These are phyloP conservation scores for Syrista parreyssii DNA, from an alignment of 2,888 invertebrate genomes.

Conservation along the genomic window DNA sequence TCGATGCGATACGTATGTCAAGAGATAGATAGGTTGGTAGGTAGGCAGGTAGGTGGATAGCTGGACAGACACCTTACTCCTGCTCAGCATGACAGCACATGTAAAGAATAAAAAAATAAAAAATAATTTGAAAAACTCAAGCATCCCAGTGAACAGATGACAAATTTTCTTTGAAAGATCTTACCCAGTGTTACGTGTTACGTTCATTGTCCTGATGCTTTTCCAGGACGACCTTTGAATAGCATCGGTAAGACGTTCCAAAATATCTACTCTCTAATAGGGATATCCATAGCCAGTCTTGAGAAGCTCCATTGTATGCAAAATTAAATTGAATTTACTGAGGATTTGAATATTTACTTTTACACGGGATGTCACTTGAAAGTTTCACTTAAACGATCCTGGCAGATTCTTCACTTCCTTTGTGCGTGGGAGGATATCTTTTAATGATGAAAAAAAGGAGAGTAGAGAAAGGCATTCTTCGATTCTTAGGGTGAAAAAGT, in stretches of 20 bases:
- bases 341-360: neutral
- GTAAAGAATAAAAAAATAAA: neutral
- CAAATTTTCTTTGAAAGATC: constrained; percentile 43
- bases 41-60: neutral
- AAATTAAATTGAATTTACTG: neutral
- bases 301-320: neutral
- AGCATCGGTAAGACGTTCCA: neutral
- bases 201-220: neutral
- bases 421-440: neutral
- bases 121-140: constrained; percentile 11
- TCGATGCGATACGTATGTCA: neutral
- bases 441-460: neutral
- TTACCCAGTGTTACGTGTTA: neutral
- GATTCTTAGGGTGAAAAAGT: neutral
- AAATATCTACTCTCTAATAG: neutral
- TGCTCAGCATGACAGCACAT: neutral
- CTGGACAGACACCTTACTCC: neutral
- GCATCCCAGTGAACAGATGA: constrained; percentile 14
- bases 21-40: neutral
- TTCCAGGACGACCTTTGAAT: neutral
- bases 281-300: neutral
- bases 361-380: neutral
- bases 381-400: neutral
- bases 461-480: neutral
- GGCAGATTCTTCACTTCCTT: neutral